Conservation (phyloP, 2,888 invertebrate species). For the Polylopha cassiicola region DNA sequence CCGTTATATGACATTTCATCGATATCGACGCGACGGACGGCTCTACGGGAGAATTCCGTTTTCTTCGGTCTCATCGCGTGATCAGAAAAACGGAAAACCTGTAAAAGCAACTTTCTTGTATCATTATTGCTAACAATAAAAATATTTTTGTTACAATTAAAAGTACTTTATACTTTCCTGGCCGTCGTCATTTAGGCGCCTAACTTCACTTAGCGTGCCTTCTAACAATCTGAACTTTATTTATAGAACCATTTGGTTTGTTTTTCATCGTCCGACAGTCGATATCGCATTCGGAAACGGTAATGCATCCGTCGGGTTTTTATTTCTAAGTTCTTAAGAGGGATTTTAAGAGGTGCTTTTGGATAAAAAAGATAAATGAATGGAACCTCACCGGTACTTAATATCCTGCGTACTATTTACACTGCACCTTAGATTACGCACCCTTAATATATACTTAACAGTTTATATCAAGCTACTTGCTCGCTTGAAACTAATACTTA, state of each 20-base stretch:
- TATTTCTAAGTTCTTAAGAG: slow-evolving; percentile 19
- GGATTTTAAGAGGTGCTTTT: slow-evolving; percentile 14
- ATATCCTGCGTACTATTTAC: too few relatives aligned
- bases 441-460: too few relatives aligned
- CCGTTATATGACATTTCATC: too few relatives aligned
- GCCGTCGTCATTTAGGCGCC: slow-evolving; percentile 1
- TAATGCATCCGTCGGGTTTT: slow-evolving; percentile 25
- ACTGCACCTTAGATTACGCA: too few relatives aligned
- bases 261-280: background rate
- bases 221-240: background rate
- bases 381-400: too few relatives aligned
- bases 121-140: slow-evolving; percentile 4
- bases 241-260: background rate
- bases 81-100: background rate
- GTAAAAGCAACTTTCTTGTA: slow-evolving; percentile 4
- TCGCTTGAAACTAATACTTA: too few relatives aligned
- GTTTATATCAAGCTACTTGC: too few relatives aligned
- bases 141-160: slow-evolving; percentile 13
- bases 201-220: background rate
- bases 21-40: too few relatives aligned
- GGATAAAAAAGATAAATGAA: slow-evolving; percentile 13
- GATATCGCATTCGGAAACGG: slow-evolving; percentile 23
- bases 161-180: slow-evolving; percentile 17
- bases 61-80: too few relatives aligned
- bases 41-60: too few relatives aligned